Conservation (phyloP, 2,113 vertebrate genomes). For the Microcebus ravelobensis region DNA sequence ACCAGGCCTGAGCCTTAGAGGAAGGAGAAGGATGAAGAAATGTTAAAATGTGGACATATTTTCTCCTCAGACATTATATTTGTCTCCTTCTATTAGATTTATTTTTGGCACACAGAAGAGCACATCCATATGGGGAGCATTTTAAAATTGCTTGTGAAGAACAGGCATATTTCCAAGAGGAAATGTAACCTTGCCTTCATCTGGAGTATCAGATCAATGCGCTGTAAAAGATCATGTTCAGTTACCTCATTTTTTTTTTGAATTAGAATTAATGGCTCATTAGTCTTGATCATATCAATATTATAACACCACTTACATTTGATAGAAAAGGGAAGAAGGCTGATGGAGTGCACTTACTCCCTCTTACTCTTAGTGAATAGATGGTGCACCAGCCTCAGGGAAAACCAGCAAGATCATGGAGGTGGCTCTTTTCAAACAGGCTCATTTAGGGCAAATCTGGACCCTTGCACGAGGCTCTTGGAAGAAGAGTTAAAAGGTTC, state of each 20-base stretch:
- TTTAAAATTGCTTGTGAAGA: slow-evolving; percentile 75
- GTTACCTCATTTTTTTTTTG: slow-evolving; percentile 81
- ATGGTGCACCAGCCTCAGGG: slow-evolving; percentile 64
- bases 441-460: slow-evolving; percentile 65
- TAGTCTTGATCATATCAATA: slow-evolving; percentile 83
- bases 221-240: slow-evolving; percentile 74
- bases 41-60: slow-evolving; percentile 40
- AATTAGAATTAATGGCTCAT: slow-evolving; percentile 84
- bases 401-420: slow-evolving; percentile 18
- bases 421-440: slow-evolving; percentile 61
- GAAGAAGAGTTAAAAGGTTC: slow-evolving; percentile 74
- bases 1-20: background rate
- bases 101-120: slow-evolving; percentile 69
- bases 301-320: slow-evolving; percentile 75
- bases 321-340: slow-evolving; percentile 65
- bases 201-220: slow-evolving; percentile 79
- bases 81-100: slow-evolving; percentile 63
- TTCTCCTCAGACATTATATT: slow-evolving; percentile 66
- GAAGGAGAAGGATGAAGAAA: slow-evolving; percentile 45
- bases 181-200: slow-evolving; percentile 81
- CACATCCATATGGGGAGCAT: slow-evolving; percentile 51
- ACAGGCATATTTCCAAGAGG: slow-evolving; percentile 76
- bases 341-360: slow-evolving; percentile 75
- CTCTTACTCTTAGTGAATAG: slow-evolving; percentile 55
- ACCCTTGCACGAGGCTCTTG: slow-evolving; percentile 25